Evolutionary conservation across 2,113 vertebrate species (phyloP), one percentile per base, ranked within the genome.

Genomic region (Catharus fuscescens): DNA sequence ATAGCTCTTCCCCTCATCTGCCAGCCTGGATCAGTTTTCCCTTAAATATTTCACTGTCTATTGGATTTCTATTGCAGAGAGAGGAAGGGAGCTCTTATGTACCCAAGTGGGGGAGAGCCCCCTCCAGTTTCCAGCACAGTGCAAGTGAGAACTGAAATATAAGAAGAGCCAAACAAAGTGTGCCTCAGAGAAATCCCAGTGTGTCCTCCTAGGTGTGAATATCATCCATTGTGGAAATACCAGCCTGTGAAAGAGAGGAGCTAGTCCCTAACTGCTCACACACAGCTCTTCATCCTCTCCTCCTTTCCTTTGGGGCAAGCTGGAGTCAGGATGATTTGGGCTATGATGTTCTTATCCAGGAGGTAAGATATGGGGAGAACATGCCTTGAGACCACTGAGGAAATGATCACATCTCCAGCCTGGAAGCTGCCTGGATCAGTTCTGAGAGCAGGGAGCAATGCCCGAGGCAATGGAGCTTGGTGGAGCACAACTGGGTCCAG

Each of bases 21-120:
- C 60, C 76, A 74, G 64, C 53, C 56, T 81, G 86, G 86, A 92
- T 93, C 88, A 72, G 52, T 84, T 96, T 95, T 48, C 60, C 79
- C 85, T 90, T 93, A 88, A 93, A 60, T 72, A 64, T 71, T 86
- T 80, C 61, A 72, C 76, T 90, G 91, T 52, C 71, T 94, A 23
- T 74, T 88, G 90, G 79, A 86, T 94, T 94, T 47, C 76, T 88
- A 3, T 38, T 57, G 82, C 72, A 70, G 66, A 77, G 52, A 45
- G 26, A 62, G 32, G 25, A 78, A 44, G 31, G 57, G 56, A 94
- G 67, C 12, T 92, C 66, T 81, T 60, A 48, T 8, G 25, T 8
- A 56, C 44, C 31, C 29, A 61, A n/a, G 21, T 2, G 2, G 5
- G 79, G 7, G 24, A 64, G 19, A 80, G 52, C 40, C 28, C 61